These are phyloP conservation scores for Digitonthophagus gazella DNA, from an alignment of 2,888 invertebrate genomes.

Conservation along the genomic window DNA sequence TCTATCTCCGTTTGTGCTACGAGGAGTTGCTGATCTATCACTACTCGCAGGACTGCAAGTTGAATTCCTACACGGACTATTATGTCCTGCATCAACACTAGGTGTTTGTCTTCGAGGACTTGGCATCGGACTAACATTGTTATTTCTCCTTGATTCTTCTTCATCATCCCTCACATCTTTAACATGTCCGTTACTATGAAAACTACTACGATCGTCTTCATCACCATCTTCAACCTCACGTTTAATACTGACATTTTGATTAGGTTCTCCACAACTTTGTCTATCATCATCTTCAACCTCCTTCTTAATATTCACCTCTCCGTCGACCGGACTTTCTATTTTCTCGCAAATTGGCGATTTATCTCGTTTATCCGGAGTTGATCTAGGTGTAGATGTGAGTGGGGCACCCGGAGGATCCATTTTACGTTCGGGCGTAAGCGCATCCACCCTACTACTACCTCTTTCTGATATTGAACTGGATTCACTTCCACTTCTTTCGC, in stretches of 20 bases:
- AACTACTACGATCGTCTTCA: slow-evolving; percentile 50
- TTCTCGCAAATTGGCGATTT: slow-evolving; percentile 51
- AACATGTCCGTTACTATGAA: slow-evolving; percentile 45
- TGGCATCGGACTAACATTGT: slow-evolving; percentile 42
- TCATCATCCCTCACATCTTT: slow-evolving; percentile 44
- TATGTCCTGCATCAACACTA: slow-evolving; percentile 45
- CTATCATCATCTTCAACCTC: slow-evolving; percentile 61
- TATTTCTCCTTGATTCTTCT: slow-evolving; percentile 39
- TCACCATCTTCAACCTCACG: slow-evolving; percentile 47
- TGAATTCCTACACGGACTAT: slow-evolving; percentile 62
- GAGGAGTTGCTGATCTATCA: slow-evolving; percentile 75
- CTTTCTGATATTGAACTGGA: slow-evolving; percentile 85
- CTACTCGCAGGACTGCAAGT: slow-evolving; percentile 72
- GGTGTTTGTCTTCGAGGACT: slow-evolving; percentile 45
- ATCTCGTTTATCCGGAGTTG: slow-evolving; percentile 65
- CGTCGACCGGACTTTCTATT: slow-evolving; percentile 38
- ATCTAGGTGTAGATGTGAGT: slow-evolving; percentile 57
- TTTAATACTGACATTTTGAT: slow-evolving; percentile 51
- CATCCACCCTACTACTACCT: slow-evolving; percentile 76
- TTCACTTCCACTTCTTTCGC: slow-evolving; percentile 84
- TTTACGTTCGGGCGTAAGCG: slow-evolving; percentile 78
- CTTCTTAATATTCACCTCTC: slow-evolving; percentile 59
- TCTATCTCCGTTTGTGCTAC: slow-evolving; percentile 61
- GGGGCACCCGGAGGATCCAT: slow-evolving; percentile 63
- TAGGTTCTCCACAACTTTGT: slow-evolving; percentile 48